phyloP scores from a whole-genome alignment of 2,888 invertebrate genomes.

The Fissipunctia ypsillon region DNA sequence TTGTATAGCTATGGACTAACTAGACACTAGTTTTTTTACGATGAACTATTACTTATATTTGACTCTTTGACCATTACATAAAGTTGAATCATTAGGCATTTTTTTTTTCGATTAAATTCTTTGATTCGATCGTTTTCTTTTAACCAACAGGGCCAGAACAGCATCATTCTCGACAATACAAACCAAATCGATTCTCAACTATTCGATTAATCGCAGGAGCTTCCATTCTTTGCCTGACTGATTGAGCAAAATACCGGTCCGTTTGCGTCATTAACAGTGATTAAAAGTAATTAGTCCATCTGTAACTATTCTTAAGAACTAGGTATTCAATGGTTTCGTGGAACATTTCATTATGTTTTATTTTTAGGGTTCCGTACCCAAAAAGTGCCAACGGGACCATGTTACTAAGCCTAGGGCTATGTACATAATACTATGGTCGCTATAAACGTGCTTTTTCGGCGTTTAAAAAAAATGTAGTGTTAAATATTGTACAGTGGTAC shows the following conservation, averaged over 20 bases:
- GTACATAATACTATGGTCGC: too few relatives aligned
- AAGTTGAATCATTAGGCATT: too few relatives aligned
- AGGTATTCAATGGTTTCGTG: constrained; percentile 31
- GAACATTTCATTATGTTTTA: constrained; percentile 29
- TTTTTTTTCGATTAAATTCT: too few relatives aligned
- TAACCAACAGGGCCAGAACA: neutral
- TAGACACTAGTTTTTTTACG: too few relatives aligned
- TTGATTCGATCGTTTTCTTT: neutral
- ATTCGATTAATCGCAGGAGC: constrained; percentile 50
- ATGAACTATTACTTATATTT: too few relatives aligned
- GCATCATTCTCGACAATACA: neutral
- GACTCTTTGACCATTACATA: too few relatives aligned
- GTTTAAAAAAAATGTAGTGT: too few relatives aligned
- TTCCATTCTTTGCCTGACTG: constrained; percentile 39
- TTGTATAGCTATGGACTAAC: too few relatives aligned
- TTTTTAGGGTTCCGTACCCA: neutral
- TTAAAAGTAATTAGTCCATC: constrained; percentile 58
- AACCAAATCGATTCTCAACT: constrained; percentile 28
- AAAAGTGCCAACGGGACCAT: too few relatives aligned
- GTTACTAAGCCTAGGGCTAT: too few relatives aligned
- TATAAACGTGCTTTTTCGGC: too few relatives aligned
- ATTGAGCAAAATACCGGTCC: constrained; percentile 41
- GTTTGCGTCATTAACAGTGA: constrained; percentile 53
- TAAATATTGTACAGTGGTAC: too few relatives aligned
- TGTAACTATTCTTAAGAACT: constrained; percentile 46